Percentiles rank a stretch among this genome's conserved stretches.
Evolutionary conservation across 2,797 vertebrate genomes (phyloP).

Genomic region (Leptoclinus maculatus): DNA sequence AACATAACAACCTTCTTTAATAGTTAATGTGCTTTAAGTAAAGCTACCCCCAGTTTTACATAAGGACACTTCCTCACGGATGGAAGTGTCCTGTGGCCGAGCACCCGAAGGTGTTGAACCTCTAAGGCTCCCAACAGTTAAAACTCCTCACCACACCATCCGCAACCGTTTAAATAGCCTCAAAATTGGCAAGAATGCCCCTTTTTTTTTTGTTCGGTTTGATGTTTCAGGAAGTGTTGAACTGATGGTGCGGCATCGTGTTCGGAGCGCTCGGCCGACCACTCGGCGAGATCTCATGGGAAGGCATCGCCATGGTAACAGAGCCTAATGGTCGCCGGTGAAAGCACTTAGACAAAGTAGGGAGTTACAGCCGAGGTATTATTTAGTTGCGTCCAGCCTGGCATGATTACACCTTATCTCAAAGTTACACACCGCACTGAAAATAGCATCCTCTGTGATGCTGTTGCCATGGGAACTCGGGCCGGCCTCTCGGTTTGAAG

Average conservation of each 20-base stretch:
- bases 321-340: constrained; percentile 72
- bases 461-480: constrained; percentile 75
- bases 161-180: not conserved
- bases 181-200: not conserved
- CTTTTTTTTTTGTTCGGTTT: constrained; percentile 33
- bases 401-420: constrained; percentile 77
- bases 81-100: not conserved
- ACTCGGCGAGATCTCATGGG: constrained; percentile 66
- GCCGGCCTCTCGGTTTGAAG: constrained; percentile 63
- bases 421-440: constrained; percentile 75
- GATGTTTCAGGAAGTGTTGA: constrained; percentile 42
- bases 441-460: constrained; percentile 77
- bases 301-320: constrained; percentile 77
- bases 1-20: no score
- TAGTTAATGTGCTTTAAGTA: not conserved
- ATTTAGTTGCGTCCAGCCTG: constrained; percentile 72
- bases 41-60: not conserved
- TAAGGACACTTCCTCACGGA: no score
- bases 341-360: constrained; percentile 81
- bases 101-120: not conserved
- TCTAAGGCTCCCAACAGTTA: not conserved
- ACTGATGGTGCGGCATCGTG: constrained; percentile 53
- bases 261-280: constrained; percentile 54
- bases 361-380: constrained; percentile 75
- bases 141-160: not conserved